phyloP scores from a whole-genome alignment of 1,140 invertebrate genomes.

The Zaprionus capensis region DNA sequence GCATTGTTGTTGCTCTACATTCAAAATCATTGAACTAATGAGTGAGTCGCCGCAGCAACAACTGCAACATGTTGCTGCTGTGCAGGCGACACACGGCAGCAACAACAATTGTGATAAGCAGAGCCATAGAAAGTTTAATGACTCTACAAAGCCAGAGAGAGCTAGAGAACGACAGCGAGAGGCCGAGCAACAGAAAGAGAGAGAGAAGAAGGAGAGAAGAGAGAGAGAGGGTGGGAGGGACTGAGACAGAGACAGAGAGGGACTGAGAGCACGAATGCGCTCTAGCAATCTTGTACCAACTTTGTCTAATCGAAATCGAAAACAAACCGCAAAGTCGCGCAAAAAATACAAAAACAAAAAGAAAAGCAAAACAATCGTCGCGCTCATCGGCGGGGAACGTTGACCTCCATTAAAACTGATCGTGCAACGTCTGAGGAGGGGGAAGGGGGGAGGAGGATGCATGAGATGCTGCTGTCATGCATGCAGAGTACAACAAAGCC shows the following conservation, averaged over 20 bases:
- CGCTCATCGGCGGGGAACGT: slow-evolving; percentile 27
- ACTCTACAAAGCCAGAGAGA: slow-evolving; percentile 30
- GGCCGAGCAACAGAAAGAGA: background rate
- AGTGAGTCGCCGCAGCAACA: slow-evolving; percentile 37
- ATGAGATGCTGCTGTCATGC: background rate
- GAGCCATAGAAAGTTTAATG: slow-evolving; percentile 68
- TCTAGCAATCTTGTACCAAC: slow-evolving; percentile 15
- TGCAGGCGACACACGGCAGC: slow-evolving; percentile 36
- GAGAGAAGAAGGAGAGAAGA: background rate
- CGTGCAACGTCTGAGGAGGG: slow-evolving; percentile 34
- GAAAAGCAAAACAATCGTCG: background rate
- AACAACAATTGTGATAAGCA: slow-evolving; percentile 65
- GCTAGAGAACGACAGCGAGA: background rate
- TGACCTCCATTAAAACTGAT: slow-evolving; percentile 60
- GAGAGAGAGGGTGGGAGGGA: too few species aligned
- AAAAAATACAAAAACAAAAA: slow-evolving; percentile 20
- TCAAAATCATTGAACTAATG: slow-evolving; percentile 73
- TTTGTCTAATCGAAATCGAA: slow-evolving; percentile 61
- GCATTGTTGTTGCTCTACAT: slow-evolving; percentile 60
- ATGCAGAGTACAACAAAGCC: slow-evolving; percentile 43
- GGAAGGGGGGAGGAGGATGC: background rate
- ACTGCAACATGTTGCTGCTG: slow-evolving; percentile 49
- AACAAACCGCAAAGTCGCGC: slow-evolving; percentile 47
- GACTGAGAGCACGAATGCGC: background rate
- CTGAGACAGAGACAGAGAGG: background rate